Percentiles rank a stretch among this genome's conserved stretches.
Conservation (phyloP, 2,113 vertebrate species). For the Eulacestoma nigropectus region DNA sequence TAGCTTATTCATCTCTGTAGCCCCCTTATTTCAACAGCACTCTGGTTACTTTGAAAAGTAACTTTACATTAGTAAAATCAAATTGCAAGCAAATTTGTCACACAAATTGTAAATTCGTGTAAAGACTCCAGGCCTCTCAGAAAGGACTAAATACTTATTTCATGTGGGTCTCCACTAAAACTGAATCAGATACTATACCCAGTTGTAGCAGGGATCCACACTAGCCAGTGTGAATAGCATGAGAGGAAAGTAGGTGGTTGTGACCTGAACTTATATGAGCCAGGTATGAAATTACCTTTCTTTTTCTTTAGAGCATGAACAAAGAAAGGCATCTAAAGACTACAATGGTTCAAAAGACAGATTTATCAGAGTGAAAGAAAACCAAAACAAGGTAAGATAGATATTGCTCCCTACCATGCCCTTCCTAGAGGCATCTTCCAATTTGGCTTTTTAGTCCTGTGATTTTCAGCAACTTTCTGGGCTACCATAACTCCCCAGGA, state of each 20-base stretch:
- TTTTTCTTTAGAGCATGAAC: neutral
- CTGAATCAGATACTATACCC: neutral
- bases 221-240: neutral
- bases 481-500: neutral
- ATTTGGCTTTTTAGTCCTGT: neutral
- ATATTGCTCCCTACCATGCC: neutral
- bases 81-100: neutral
- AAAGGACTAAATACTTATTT: neutral
- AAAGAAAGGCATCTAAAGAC: neutral
- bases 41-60: neutral
- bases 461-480: neutral
- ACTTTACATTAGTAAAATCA: neutral
- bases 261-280: neutral
- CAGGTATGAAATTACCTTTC: neutral
- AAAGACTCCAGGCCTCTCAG: neutral
- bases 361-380: neutral
- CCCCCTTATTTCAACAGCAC: neutral
- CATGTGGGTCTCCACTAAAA: neutral
- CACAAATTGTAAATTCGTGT: neutral
- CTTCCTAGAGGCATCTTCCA: neutral
- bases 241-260: neutral
- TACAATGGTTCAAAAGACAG: neutral
- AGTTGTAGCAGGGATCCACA: neutral
- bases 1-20: neutral
- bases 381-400: neutral